phyloP scores from a whole-genome alignment of 2,113 vertebrate genomes.

The Promerops cafer region DNA sequence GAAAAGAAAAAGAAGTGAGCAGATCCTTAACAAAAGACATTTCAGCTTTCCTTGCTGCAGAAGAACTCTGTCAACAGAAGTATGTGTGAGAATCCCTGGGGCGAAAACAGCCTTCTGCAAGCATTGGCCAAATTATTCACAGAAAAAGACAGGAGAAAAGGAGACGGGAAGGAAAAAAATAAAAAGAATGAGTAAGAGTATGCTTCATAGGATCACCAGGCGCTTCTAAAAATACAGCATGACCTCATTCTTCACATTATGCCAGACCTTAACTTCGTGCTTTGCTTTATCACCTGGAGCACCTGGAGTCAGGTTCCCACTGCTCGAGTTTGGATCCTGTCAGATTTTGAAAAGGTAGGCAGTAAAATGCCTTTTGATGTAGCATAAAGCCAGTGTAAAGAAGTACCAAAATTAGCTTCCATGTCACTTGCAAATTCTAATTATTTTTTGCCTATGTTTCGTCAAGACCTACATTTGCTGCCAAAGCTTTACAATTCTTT shows the following conservation, averaged over 20 bases:
- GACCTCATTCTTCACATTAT: slow-evolving; percentile 45
- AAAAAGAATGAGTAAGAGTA: neutral
- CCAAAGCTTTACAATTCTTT: neutral
- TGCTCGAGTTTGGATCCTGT: neutral
- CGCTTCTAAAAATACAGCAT: slow-evolving; percentile 48
- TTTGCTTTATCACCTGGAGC: slow-evolving; percentile 44
- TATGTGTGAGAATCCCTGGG: slow-evolving; percentile 71
- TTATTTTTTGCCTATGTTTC: neutral
- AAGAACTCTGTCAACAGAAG: slow-evolving; percentile 75
- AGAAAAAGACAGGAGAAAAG: neutral
- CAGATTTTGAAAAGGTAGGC: slow-evolving; percentile 12
- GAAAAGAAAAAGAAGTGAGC: slow-evolving; percentile 47
- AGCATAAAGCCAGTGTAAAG: neutral
- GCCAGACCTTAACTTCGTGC: neutral
- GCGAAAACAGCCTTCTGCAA: slow-evolving; percentile 69
- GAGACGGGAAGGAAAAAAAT: neutral
- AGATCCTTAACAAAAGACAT: slow-evolving; percentile 66
- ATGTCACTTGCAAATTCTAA: neutral
- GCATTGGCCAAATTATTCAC: slow-evolving; percentile 75
- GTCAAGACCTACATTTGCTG: neutral
- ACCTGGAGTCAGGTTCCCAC: slow-evolving; percentile 40
- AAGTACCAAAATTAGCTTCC: neutral
- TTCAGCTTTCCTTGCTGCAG: slow-evolving; percentile 62
- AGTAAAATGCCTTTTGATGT: slow-evolving; percentile 3
- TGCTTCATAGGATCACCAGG: slow-evolving; percentile 12